Evolutionary conservation across 2,113 vertebrate species (phyloP).

Genomic region (Eclectus roratus): DNA sequence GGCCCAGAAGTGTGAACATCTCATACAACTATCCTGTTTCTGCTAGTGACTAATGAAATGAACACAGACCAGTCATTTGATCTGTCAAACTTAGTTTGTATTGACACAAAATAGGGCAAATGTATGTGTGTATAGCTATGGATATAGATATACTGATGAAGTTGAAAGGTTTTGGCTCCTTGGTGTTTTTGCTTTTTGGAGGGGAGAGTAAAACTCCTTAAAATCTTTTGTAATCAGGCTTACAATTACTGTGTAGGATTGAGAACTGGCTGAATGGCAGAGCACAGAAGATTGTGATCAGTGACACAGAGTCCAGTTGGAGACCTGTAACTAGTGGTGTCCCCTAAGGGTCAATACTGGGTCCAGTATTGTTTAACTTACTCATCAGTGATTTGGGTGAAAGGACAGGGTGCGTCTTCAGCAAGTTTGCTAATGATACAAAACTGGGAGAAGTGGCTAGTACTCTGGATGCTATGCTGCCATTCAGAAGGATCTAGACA

Average conservation of each 20-base stretch:
- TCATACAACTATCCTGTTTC: neutral
- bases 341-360: neutral
- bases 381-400: neutral
- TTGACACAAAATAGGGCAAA: neutral
- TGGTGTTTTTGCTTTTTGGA: rapidly evolving
- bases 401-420: neutral
- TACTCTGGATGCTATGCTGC: neutral
- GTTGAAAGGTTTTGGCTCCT: neutral
- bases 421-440: neutral
- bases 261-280: neutral
- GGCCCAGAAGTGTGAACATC: neutral
- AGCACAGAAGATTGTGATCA: neutral
- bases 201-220: neutral
- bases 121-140: neutral
- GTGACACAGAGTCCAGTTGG: neutral
- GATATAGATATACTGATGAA: neutral
- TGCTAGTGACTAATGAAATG: neutral
- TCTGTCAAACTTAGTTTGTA: neutral
- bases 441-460: neutral
- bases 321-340: neutral
- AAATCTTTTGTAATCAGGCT: neutral
- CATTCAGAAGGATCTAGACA: neutral
- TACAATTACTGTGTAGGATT: neutral
- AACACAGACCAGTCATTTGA: neutral
- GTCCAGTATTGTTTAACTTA: neutral